These are phyloP conservation scores for Girardia tigrina DNA, from an alignment of 2,888 invertebrate species.

Conservation along the genomic window DNA sequence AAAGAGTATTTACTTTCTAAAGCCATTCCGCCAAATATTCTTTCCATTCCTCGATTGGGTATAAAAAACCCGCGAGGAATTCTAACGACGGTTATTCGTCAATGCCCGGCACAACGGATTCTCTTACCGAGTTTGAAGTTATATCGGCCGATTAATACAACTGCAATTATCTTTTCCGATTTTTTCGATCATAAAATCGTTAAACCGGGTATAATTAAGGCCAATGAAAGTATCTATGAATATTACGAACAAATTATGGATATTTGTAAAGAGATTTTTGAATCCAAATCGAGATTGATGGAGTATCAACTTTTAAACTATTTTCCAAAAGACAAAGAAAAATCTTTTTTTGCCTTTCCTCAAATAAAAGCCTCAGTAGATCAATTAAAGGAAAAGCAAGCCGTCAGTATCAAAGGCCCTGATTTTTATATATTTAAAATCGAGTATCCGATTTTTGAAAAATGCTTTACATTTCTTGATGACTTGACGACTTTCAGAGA, in stretches of 20 bases:
- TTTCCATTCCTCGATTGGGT: not conserved
- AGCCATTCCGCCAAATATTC: not conserved
- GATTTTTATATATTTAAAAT: no score
- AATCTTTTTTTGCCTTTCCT: not conserved
- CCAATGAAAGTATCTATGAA: not conserved
- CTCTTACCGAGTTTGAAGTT: conserved; percentile 3
- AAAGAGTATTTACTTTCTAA: not conserved
- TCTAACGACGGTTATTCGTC: not conserved
- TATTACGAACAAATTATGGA: not conserved
- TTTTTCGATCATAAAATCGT: not conserved
- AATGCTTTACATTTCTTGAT: not conserved
- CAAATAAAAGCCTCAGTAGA: not conserved
- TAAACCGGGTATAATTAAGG: not conserved
- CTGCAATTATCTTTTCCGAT: conserved; percentile 11
- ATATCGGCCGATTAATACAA: conserved; percentile 5
- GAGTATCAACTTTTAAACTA: not conserved
- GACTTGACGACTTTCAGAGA: not conserved
- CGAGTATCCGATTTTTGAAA: not conserved
- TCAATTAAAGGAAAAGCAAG: not conserved
- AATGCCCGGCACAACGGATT: not conserved
- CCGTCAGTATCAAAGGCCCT: no score
- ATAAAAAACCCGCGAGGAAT: conserved; percentile 15
- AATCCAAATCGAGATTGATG: not conserved
- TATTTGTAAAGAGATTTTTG: not conserved
- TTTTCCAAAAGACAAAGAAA: not conserved